Conservation (phyloP, 2,113 vertebrate genomes). For the Toxotes jaculatrix region DNA sequence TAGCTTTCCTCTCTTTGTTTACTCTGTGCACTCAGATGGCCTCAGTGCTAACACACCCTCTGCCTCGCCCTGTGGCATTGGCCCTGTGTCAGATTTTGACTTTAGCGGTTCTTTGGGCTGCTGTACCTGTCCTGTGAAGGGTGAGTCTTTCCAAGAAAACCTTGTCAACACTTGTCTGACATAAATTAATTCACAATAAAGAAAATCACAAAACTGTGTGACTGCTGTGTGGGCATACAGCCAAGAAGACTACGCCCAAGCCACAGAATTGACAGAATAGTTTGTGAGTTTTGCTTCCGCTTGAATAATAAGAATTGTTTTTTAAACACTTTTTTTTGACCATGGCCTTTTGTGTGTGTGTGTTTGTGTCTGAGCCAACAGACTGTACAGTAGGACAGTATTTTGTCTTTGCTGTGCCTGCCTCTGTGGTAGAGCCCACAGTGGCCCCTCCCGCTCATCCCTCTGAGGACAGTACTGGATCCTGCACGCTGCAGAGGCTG, state of each 20-base stretch:
- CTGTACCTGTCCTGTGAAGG: conserved; percentile 47
- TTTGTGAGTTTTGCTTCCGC: too few species aligned
- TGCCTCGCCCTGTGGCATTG: conserved; percentile 38
- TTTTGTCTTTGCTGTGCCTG: conserved; percentile 61
- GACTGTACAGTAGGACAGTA: conserved; percentile 58
- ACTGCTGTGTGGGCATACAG: not conserved
- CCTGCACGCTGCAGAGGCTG: conserved; percentile 61
- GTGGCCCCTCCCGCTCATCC: not conserved
- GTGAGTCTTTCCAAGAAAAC: conserved; percentile 34
- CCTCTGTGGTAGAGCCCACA: conserved; percentile 50
- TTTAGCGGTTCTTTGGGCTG: conserved; percentile 18
- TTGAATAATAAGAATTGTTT: too few species aligned
- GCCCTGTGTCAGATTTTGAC: conserved; percentile 11
- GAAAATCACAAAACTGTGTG: not conserved
- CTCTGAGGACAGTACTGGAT: conserved; percentile 12
- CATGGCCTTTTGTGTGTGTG: not conserved
- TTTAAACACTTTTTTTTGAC: too few species aligned
- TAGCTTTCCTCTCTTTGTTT: not conserved
- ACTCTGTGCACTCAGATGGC: conserved; percentile 16
- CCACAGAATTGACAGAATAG: not conserved
- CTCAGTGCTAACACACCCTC: conserved; percentile 1
- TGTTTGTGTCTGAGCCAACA: conserved; percentile 24
- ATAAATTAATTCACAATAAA: not conserved
- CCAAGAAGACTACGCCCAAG: not conserved
- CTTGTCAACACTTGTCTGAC: conserved; percentile 17